These are phyloP conservation scores for Epiblema foenella DNA, from an alignment of 2,888 invertebrate genomes.

Conservation along the genomic window DNA sequence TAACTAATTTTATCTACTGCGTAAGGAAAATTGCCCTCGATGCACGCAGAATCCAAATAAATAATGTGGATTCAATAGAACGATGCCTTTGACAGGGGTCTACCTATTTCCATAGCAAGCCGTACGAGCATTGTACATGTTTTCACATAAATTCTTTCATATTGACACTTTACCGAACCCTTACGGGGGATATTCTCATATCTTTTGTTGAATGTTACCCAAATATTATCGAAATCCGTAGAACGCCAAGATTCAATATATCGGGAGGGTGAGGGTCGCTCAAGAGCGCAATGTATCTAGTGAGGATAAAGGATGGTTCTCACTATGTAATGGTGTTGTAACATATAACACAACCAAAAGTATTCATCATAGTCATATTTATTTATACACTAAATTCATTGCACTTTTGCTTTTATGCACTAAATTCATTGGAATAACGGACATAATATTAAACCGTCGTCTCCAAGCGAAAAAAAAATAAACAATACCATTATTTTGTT, in stretches of 20 bases:
- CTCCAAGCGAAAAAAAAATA: too few species aligned
- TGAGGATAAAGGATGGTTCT: constrained; percentile 52
- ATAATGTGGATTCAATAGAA: constrained; percentile 27
- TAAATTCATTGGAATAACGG: too few species aligned
- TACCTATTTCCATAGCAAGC: constrained; percentile 21
- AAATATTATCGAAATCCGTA: constrained; percentile 67
- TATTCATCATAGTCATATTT: too few species aligned
- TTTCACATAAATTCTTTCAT: constrained; percentile 69
- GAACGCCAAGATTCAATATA: constrained; percentile 66
- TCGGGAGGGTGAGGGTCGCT: constrained; percentile 54
- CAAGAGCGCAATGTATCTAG: constrained; percentile 52
- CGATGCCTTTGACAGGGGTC: constrained; percentile 31
- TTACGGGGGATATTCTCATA: constrained; percentile 66
- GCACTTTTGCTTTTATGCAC: too few species aligned
- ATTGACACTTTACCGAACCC: constrained; percentile 65
- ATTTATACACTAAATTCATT: too few species aligned
- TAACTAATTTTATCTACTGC: background rate
- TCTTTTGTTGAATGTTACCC: constrained; percentile 66
- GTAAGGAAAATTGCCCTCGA: constrained; percentile 18
- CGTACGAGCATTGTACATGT: constrained; percentile 45
- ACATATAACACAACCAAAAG: too few species aligned
- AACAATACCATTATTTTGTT: too few species aligned
- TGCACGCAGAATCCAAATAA: constrained; percentile 14
- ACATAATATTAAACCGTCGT: too few species aligned
- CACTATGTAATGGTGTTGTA: too few species aligned